Conservation (phyloP, 1,140 invertebrate species). For the Solenopsis invicta region DNA sequence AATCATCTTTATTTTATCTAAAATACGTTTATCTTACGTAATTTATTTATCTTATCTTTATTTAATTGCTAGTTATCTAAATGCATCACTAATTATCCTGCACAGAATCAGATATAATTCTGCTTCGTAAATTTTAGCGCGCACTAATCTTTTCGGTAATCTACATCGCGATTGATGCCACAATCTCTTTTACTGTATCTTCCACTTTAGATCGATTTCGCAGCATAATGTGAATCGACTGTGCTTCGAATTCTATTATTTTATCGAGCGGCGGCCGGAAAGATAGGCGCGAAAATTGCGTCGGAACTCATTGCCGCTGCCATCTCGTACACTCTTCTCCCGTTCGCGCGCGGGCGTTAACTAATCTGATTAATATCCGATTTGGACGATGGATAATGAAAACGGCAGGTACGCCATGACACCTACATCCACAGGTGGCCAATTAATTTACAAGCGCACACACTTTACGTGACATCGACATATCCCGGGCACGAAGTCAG, state of each 20-base stretch:
- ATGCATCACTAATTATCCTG: neutral
- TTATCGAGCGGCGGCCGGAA: slow-evolving; percentile 19
- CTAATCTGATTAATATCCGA: slow-evolving; percentile 77
- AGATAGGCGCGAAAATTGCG: slow-evolving; percentile 56
- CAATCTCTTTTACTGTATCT: neutral
- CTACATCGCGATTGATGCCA: neutral
- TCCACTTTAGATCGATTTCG: neutral
- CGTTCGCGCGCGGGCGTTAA: slow-evolving; percentile 50
- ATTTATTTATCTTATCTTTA: no score
- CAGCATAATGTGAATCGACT: slow-evolving; percentile 37
- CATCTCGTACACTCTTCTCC: neutral
- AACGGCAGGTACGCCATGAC: slow-evolving; percentile 64
- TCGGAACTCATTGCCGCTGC: slow-evolving; percentile 6
- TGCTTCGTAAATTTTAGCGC: neutral
- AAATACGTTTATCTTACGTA: no score
- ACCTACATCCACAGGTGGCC: slow-evolving; percentile 76
- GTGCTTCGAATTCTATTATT: slow-evolving; percentile 31
- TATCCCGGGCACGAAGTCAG: slow-evolving; percentile 71
- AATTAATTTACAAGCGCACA: slow-evolving; percentile 78
- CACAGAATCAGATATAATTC: neutral
- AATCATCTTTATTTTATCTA: no score
- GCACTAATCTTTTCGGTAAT: neutral
- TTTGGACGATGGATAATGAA: slow-evolving; percentile 71
- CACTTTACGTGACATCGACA: slow-evolving; percentile 78
- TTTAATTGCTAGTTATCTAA: no score